Percentiles rank a stretch among this genome's conserved stretches.
Conservation (phyloP, 2,888 invertebrate genomes). For the Psococerastis gibbosa region DNA sequence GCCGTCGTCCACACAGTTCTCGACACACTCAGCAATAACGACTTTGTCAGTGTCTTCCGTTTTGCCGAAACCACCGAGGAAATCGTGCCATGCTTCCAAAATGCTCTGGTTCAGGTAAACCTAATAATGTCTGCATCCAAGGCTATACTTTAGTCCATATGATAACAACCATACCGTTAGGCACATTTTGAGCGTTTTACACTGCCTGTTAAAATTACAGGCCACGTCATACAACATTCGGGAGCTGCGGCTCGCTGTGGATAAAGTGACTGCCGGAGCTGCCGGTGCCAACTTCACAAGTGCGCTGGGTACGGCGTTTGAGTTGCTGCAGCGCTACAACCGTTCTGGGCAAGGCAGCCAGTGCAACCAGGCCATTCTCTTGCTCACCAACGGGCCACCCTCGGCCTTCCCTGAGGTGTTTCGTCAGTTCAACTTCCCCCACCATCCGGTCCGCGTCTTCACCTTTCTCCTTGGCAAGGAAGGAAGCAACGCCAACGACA, state of each 20-base stretch:
- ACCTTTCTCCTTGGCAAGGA: slow-evolving; percentile 91
- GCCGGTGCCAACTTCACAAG: slow-evolving; percentile 77
- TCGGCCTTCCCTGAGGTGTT: slow-evolving; percentile 45
- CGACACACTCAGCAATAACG: slow-evolving; percentile 89
- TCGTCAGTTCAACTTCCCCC: slow-evolving; percentile 74
- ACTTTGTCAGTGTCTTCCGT: slow-evolving; percentile 87
- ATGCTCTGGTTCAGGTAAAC: slow-evolving; percentile 75
- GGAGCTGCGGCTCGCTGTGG: slow-evolving; percentile 57
- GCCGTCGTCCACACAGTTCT: slow-evolving; percentile 77
- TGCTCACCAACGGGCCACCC: slow-evolving; percentile 87
- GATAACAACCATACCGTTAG: no score
- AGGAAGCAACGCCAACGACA: slow-evolving; percentile 64
- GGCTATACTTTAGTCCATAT: no score
- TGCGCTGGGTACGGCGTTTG: slow-evolving; percentile 82
- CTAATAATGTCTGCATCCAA: no score
- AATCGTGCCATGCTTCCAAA: slow-evolving; percentile 77
- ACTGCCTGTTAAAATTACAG: slow-evolving; percentile 29
- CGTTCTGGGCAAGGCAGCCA: slow-evolving; percentile 71
- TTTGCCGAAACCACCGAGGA: slow-evolving; percentile 72
- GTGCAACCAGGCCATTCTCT: slow-evolving; percentile 96
- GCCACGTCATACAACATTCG: slow-evolving; percentile 66
- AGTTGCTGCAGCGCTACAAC: slow-evolving; percentile 71
- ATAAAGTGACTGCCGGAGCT: slow-evolving; percentile 47
- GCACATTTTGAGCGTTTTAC: no score
- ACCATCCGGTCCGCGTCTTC: slow-evolving; percentile 87